Base-by-base conservation (phyloP, 2,888 invertebrate genomes). In the Eupsilia transversa region DNA sequence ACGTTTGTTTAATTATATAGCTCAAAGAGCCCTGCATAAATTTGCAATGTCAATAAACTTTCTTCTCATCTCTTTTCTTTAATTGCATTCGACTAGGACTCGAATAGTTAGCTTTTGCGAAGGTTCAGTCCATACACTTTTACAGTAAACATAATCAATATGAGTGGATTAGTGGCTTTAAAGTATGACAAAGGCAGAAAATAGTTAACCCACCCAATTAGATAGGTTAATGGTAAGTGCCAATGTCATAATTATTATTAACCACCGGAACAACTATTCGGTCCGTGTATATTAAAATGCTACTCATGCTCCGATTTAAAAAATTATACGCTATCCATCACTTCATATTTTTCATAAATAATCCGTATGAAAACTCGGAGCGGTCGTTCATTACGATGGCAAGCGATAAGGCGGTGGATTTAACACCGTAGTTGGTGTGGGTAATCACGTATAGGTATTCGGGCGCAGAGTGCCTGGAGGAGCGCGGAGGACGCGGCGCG, bases 401-500 rank as follows among this genome's bases (percentile, higher is more conserved):
- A 87, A 89, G 89, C 89, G 93, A 93, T 93, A 92, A 92, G 92
- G 89, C 88, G 87, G 88, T 86, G 89, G 89, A 91, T 91, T 92
- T 91, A 91, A 89, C 88, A 87, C 89, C 86, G 88, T 86, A 86
- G 89, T 90, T 86, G 85, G 82, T 83, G 86, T 84, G 85, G 89
- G 86, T 84, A 83, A 83, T 88, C 84, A 85, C 75, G 79, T 86
- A 83, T 86, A 77, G 86, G 86, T 87, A 86, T 88, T 87, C 85
- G 86, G 88, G 87, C 83, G 83, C 77, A 78, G 80, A 82, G 83
- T 79, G 86, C 75, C 81, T 78, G 86, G 81, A 86, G 89, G 80
- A 85, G 86, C 77, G 76, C 84, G 74, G 79, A 68, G 85, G 79
- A 82, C 72, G 80, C 79, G 69, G 81, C 68, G 87, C 80, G 85